These are phyloP conservation scores for Myripristis murdjan DNA, from an alignment of 2,797 vertebrate species.

Conservation along the genomic window DNA sequence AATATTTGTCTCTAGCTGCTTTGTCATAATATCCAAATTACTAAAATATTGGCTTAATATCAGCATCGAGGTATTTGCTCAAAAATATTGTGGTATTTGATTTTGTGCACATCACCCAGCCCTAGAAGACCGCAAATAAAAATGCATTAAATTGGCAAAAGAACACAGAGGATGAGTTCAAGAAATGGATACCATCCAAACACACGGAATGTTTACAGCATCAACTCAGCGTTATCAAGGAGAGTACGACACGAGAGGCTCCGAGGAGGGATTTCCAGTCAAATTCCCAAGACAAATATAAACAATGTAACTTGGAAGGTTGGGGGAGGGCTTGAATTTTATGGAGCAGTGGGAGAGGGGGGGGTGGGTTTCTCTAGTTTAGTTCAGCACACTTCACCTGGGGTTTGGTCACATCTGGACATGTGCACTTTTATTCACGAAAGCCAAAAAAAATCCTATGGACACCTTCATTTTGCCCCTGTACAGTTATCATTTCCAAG, in stretches of 20 bases:
- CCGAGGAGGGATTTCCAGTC: constrained; percentile 74
- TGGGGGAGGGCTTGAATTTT: constrained; percentile 17
- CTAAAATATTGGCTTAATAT: no score
- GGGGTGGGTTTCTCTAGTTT: constrained; percentile 29
- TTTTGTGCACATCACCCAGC: no score
- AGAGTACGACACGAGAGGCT: constrained; percentile 59
- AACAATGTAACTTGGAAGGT: constrained; percentile 66
- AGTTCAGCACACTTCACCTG: constrained; percentile 29
- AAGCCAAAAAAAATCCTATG: not conserved
- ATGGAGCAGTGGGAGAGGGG: not conserved
- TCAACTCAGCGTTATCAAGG: constrained; percentile 68
- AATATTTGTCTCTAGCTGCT: no score
- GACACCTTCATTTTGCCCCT: not conserved
- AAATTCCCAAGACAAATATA: constrained; percentile 56
- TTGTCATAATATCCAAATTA: no score
- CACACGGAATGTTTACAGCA: constrained; percentile 85
- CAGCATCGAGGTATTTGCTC: no score
- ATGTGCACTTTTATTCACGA: constrained; percentile 13
- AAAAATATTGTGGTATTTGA: no score
- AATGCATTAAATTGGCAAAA: constrained; percentile 74
- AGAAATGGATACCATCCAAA: constrained; percentile 68
- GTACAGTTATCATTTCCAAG: not conserved
- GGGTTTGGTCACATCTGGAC: not conserved
- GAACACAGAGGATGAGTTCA: constrained; percentile 64
- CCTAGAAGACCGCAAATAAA: no score